Evolutionary conservation across 2,113 vertebrate species (phyloP), one percentile per base, ranked within the genome.

Genomic region (Trogon melanurus): DNA sequence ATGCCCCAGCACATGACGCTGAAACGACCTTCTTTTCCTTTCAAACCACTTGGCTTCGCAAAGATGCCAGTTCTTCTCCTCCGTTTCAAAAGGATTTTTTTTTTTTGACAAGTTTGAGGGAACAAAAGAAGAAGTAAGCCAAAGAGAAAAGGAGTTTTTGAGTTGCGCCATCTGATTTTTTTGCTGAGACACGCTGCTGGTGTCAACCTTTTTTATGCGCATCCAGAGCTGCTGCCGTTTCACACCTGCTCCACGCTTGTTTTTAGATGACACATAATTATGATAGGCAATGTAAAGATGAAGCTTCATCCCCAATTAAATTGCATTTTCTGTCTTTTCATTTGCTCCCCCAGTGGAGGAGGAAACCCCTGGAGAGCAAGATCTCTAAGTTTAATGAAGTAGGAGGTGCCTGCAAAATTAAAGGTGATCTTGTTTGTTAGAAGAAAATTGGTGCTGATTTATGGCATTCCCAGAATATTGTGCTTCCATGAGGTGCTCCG

Each of bases 331-430:
- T 81, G 45, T 38, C 62, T 79, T 75, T 51, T 70, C 38, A 65
- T 94, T 93, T 94, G 71, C 71, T 95, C 38, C 54, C 74, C 85
- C 62, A 34, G 38, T 11, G 85, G 71, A 93, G 70, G 44, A 89
- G 70, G 34, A 94, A 85, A 76, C 65, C 90, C 78, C 62, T 34
- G 81, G 85, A 74, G 88, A 93, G 79, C 53, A 61, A 61, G 53
- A 21, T 85, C 81, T 91, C 53, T 44, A 74, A 80, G 10, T 64
- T 85, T 85, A 89, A 93, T 89, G 6, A 61, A 82, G 79, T 57
- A 50, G 93, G 92, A 91, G 92, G 66, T 65, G 27, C 54, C 82
- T 91, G 70, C 3, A 14, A 79, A 94, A 69, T 94, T 69, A 82
- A 50, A 94, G 66, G 57, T 69, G 81, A 57, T 88, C 38, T 18